Base-by-base conservation (phyloP, 2,797 vertebrate species). In the Gephyroberyx darwinii region DNA sequence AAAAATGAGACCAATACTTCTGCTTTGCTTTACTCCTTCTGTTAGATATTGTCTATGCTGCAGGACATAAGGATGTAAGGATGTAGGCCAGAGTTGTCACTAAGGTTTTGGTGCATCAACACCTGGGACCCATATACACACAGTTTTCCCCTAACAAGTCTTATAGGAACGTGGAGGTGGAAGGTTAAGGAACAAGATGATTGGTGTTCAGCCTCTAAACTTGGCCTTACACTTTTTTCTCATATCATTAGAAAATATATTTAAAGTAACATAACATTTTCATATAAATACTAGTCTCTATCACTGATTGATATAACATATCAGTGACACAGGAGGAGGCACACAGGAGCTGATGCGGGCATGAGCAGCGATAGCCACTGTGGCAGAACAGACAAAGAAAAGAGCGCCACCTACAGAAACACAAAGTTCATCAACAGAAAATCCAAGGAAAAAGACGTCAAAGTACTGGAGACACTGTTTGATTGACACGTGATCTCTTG, bases 331-430 rank as follows among this genome's bases (percentile, higher is more conserved):
- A 41, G 13, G 10, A 3, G 12, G 8, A 3, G 33, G 33, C 14
- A 16, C 5, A 45, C 43, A 16, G 13, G 14, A 45, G 16, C 14
- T 5, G 5, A 45, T 16, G 43, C 14, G 33, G 16, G 30, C 69
- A 77, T 69, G 61, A 75, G 71, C 71, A 57, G 54, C 53, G 63
- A 47, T 4, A 17, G 20, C 75, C 60, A 43, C 51, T 16, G 14
- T 20, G 19, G 9, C 57, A 67, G 31, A 62, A 31, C 31, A 69
- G 70, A 30, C 41, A 20, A 62, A 70, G 58, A 10, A 54, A 50
- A 74, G 33, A 58, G 47, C 13, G 22, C 52, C 72, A 41, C 56
- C 67, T 71, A 30, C 51, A 52, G 60, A 66, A 57, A 53, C 13
- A 14, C 10, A 26, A 26, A 19, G 48, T 31, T 16, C 12, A 45